phyloP scores from a whole-genome alignment of 2,113 vertebrate genomes.

The Microtus montanus region DNA sequence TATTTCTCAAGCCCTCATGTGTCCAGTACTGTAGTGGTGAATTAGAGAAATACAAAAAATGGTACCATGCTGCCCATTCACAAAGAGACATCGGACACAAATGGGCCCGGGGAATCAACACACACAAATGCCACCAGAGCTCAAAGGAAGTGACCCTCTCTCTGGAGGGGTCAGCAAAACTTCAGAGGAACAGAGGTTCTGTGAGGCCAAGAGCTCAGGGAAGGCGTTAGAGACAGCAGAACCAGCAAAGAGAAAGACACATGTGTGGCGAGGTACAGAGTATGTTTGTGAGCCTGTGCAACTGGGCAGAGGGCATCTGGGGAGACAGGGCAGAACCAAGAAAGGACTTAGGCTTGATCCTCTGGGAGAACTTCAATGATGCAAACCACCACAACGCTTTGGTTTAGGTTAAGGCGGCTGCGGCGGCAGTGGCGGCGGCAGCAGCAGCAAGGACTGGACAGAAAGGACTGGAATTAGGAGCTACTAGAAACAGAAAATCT shows the following conservation, averaged over 20 bases:
- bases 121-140: not conserved
- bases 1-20: not conserved
- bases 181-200: not conserved
- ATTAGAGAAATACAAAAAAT: not conserved
- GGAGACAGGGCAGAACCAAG: not conserved
- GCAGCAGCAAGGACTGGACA: not conserved
- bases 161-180: not conserved
- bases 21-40: not conserved
- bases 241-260: not conserved
- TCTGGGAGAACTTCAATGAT: not conserved
- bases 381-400: not conserved
- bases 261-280: not conserved
- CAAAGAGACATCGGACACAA: not conserved
- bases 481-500: not conserved
- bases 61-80: not conserved
- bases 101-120: not conserved
- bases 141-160: not conserved
- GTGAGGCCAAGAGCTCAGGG: not conserved
- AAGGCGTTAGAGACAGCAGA: not conserved
- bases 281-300: not conserved
- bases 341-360: not conserved
- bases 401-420: not conserved
- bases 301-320: not conserved
- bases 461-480: not conserved
- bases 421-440: rapidly evolving